Evolutionary conservation across 1,140 invertebrate genomes (phyloP).

Genomic region (Aleiodes sp.): DNA sequence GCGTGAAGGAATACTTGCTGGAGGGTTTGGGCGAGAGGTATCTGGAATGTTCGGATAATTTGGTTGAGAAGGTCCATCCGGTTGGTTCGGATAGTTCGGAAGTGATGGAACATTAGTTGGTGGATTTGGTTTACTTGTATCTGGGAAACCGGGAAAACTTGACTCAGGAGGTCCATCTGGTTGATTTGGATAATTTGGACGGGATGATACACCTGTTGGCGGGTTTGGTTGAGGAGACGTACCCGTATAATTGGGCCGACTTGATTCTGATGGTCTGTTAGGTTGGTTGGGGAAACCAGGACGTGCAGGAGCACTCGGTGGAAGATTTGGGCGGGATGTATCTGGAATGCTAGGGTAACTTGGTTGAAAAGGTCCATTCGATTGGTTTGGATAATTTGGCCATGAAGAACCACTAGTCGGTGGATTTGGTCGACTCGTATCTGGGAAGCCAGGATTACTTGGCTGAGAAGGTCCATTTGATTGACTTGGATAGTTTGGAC

Average conservation of each 20-base stretch:
- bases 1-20: constrained; percentile 28
- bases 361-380: constrained; percentile 42
- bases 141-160: constrained; percentile 44
- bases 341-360: constrained; percentile 36
- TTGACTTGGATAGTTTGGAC: constrained; percentile 15
- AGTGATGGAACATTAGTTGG: background rate
- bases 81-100: background rate
- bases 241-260: background rate
- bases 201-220: background rate
- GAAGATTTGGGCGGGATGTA: no score
- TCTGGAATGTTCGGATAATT: background rate
- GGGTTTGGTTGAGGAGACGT: background rate
- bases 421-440: no score
- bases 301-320: background rate
- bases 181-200: constrained; percentile 30
- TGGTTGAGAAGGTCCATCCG: background rate
- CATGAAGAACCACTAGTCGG: background rate
- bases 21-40: background rate
- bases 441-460: constrained; percentile 36
- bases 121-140: background rate
- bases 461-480: constrained; percentile 42
- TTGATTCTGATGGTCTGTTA: background rate
- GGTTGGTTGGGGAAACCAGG: constrained; percentile 24
- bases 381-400: constrained; percentile 19
- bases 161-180: constrained; percentile 40